Evolutionary conservation across 1,140 invertebrate species (phyloP).

Genomic region (Lordiphosa clarofinis): DNA sequence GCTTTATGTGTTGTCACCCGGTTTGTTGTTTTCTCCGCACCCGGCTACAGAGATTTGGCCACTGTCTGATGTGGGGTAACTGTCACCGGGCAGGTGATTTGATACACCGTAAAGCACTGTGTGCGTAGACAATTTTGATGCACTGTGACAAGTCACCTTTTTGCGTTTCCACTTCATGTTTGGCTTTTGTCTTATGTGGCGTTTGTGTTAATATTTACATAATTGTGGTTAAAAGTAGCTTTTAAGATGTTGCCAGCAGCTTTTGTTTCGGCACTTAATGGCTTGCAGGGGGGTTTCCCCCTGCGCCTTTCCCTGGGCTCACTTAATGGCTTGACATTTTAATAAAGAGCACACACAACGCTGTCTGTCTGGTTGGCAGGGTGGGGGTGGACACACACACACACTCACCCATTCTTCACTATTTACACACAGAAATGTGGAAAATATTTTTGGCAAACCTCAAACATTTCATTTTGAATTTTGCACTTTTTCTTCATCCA

Average conservation of each 20-base stretch:
- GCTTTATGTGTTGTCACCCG: conserved; percentile 38
- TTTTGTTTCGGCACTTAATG: conserved; percentile 24
- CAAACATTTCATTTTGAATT: conserved; percentile 68
- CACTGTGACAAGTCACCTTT: no score
- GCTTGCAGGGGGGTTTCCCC: not conserved
- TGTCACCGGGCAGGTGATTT: not conserved
- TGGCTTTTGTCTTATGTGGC: conserved; percentile 48
- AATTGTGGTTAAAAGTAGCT: conserved; percentile 75
- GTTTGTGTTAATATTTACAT: conserved; percentile 74
- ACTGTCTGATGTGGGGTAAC: not conserved
- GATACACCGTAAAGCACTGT: not conserved
- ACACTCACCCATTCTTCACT: conserved; percentile 11
- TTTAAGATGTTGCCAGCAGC: conserved; percentile 72
- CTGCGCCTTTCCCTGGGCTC: not conserved
- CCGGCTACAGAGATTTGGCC: not conserved
- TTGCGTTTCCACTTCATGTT: conserved; percentile 8
- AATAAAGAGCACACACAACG: conserved; percentile 47
- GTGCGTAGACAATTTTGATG: no score
- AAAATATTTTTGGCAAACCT: conserved; percentile 72
- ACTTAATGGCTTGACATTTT: conserved; percentile 69
- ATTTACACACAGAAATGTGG: conserved; percentile 50
- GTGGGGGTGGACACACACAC: not conserved
- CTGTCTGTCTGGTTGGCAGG: not conserved
- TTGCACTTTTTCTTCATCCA: conserved; percentile 13
- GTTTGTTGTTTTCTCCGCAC: conserved; percentile 31